Evolutionary conservation across 2,888 invertebrate genomes (phyloP), one percentile per base, ranked within the genome.

Genomic region (Drosophila koepferae): DNA sequence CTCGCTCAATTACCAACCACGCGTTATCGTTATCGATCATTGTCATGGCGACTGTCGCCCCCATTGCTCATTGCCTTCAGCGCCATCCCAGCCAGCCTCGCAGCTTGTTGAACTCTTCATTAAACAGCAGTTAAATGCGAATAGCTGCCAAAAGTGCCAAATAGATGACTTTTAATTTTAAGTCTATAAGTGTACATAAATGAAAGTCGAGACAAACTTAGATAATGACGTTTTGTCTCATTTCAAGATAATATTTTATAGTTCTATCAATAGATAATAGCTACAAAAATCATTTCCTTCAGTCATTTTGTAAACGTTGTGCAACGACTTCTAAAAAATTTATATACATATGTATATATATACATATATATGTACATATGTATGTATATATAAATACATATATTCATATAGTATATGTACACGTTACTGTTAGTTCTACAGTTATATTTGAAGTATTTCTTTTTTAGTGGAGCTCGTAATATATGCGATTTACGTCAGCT

Each of bases 21-120:
- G 1, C 3, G 36, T 36, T 62, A 72, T 77, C 3, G 36, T 36
- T 62, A 72, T 77, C 68, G 68, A 77, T 77, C 68, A 77, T 31
- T 61, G 73, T 61, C 66, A 75, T 28, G 41, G 34, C 20, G 12
- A 51, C 43, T 20, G 34, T 18, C 3, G 18, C 8, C 8, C 3
- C 36, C 31, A 44, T 40, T 61, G 56, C 12, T 16, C 48, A 59
- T 51, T 41, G 28, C 53, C 9, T 34, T 36, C 49, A 54, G 38
- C 31, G 31, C 23, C 23, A 40, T n/a, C 38, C 16, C 23, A 40
- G 28, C 28, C 28, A 28, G 28, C 28, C 28, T 6, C 28, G 28
- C 28, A 28, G 28, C 28, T 28, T 6, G 28, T 4, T 20, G 44
- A 20, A 12, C 41, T 41, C n/a, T 16, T 7, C 38, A 40, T 40